These are phyloP conservation scores for Goniozus legneri DNA, from an alignment of 1,140 invertebrate species.

Conservation along the genomic window DNA sequence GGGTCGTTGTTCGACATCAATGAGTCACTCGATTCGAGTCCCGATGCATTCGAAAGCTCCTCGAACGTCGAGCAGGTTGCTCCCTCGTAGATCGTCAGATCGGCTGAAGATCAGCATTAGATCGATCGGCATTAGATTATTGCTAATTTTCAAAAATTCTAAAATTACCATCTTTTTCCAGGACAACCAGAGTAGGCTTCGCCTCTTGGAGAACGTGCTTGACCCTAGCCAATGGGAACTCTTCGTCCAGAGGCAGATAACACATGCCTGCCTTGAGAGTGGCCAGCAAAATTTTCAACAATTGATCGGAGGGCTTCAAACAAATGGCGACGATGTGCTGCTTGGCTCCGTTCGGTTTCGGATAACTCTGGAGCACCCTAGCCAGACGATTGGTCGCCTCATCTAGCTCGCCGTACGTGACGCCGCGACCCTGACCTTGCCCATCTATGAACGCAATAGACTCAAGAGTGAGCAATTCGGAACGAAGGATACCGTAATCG, in stretches of 20 bases:
- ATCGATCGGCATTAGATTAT: neutral
- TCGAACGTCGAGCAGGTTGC: constrained; percentile 49
- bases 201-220: constrained; percentile 75
- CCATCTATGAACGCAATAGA: constrained; percentile 39
- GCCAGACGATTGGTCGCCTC: constrained; percentile 61
- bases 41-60: constrained; percentile 50
- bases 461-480: too few relatives aligned
- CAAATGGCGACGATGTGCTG: constrained; percentile 68
- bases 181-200: constrained; percentile 66
- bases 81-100: constrained; percentile 37
- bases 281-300: constrained; percentile 67
- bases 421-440: constrained; percentile 34
- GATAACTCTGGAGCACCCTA: constrained; percentile 51
- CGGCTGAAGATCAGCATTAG: constrained; percentile 24
- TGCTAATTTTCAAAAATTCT: constrained; percentile 8
- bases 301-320: constrained; percentile 69
- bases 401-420: constrained; percentile 62
- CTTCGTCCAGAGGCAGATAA: constrained; percentile 77
- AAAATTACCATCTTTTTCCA: constrained; percentile 57
- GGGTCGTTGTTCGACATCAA: constrained; percentile 31
- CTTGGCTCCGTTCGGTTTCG: constrained; percentile 63
- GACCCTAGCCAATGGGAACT: constrained; percentile 70
- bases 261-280: constrained; percentile 79
- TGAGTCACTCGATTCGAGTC: constrained; percentile 38
- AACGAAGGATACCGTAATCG: too few relatives aligned